A percentile compares a stretch with the other conserved stretches of the same genome.
Conservation (phyloP, 2,113 vertebrate species). For the Lycaon pictus region DNA sequence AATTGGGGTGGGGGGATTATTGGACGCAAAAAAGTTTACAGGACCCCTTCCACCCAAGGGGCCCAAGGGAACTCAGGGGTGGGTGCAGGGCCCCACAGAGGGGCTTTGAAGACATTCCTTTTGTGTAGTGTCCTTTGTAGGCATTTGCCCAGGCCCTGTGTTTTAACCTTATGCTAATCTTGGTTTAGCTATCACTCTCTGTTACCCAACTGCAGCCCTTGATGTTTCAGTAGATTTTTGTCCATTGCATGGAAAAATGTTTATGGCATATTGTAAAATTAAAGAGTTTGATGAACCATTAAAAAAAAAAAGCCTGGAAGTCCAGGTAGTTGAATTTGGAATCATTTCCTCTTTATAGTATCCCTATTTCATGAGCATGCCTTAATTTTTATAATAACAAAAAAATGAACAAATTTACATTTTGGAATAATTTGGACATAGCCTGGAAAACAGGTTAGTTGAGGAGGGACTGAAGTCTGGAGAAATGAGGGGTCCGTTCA, state of each 20-base stretch:
- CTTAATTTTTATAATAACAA: neutral
- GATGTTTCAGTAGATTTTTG: too few species aligned
- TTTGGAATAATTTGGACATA: neutral
- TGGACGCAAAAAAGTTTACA: conserved; percentile 70
- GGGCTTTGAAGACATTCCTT: conserved; percentile 68
- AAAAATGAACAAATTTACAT: neutral
- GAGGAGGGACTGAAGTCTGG: neutral
- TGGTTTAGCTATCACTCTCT: neutral
- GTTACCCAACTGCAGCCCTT: too few species aligned
- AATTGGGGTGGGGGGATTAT: neutral
- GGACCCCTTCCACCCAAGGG: conserved; percentile 62
- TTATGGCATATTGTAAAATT: too few species aligned
- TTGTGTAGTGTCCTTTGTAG: conserved; percentile 25
- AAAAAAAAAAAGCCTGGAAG: too few species aligned
- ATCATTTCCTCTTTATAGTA: neutral
- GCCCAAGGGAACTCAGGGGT: conserved; percentile 62
- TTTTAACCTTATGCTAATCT: conserved; percentile 47
- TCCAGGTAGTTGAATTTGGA: neutral
- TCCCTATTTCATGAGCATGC: neutral
- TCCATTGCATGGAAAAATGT: too few species aligned
- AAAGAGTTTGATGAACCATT: too few species aligned
- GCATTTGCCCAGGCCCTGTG: neutral
- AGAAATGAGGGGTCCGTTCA: neutral
- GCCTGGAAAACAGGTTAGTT: neutral
- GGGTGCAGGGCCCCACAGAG: conserved; percentile 23